Evolutionary conservation across 2,113 vertebrate species (phyloP), one percentile per base, ranked within the genome.

Genomic region (Todiramphus saurophagus): DNA sequence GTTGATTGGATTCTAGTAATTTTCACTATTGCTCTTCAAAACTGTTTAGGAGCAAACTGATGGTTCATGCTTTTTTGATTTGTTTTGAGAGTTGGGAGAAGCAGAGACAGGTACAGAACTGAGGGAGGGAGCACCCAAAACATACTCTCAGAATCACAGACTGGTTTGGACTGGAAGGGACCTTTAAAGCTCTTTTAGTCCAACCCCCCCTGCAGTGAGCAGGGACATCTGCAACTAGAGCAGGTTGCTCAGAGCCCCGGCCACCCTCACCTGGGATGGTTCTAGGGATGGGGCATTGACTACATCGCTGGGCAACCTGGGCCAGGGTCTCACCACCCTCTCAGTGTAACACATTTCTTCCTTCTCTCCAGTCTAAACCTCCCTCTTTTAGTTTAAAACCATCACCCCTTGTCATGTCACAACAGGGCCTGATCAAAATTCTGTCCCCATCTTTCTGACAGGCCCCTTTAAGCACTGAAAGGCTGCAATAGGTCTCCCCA

Each of bases 151-250:
- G 27, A 80, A 20, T 66, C n/a, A 8, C 18, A 46, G 46, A 46
- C 46, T 11, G 13, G 2, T 58, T 78, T 77, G 58, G 8, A 11
- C 11, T 31, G 80, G 20, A 68, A 64, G 28, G 9, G 12, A 3
- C 30, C 16, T 73, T 25, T 30, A 11, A 60, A 70, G 9, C 5
- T 0, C 21, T 55, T 16, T 18, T 0, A 3, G 2, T 46, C 18
- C 33, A 31, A 31, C 25, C 2, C 24, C 28, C 9, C 11, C 11
- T 56, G 58, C 83, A 9, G 3, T 5, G 19, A 1, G 9, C 56
- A 62, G 63, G 56, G 74, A 51, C 62, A 83, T 10, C 44, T 80
- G 2, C 24, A 39, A 27, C 64, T 2, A 0, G 30, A 56, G 55
- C 55, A 56, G 55, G 30, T 33, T 56, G 55, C 55, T 33, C 55